Base-by-base conservation (phyloP, 2,797 vertebrate species). In the Prunella strophiata region DNA sequence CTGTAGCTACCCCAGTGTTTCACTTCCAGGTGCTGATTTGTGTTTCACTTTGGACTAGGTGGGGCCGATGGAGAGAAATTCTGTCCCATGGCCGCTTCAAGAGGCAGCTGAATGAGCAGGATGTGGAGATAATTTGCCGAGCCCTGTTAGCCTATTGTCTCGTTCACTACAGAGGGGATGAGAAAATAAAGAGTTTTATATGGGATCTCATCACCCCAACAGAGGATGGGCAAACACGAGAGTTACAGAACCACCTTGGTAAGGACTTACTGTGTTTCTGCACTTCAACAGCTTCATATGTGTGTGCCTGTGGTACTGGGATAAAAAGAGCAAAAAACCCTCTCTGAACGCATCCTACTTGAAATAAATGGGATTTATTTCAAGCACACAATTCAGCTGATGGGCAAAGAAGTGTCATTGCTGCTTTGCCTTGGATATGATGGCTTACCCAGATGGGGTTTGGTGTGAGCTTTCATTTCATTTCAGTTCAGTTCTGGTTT, bases 151-250 rank as follows among this genome's bases (percentile, higher is more conserved):
- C 99, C 32, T 99, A 99, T 96, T 99, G 99, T 88, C 98, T 99
- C 40, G 98, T 99, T 92, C 99, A 99, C 97, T 99, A 99, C 96
- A 98, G 99, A 72, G 99, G 99, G 58, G 99, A 99, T 92, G 99
- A 99, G 98, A 99, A 99, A 97, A 99, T 99, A 91, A 99, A 99
- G 98, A 98, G 99, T 96, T 99, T 99, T 97, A 99, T 99, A 98
- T 99, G 99, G 99, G 99, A 99, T 96, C 98, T 99, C 88, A 99
- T 99, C 42, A 99, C 99, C 23, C 99, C 99, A 16, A 98, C 98
- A 18, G 99, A 99, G 93, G 98, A 99, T 26, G 99, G 99, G n/a
- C 98, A 98, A 62, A 99, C 99, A 66, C 98, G 99, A 88, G 99
- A 99, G 97, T 98, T 99, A 42, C 99, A 99, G 96, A 99, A 99